phyloP scores from a whole-genome alignment of 2,888 invertebrate genomes.

The Melitaea athalia region DNA sequence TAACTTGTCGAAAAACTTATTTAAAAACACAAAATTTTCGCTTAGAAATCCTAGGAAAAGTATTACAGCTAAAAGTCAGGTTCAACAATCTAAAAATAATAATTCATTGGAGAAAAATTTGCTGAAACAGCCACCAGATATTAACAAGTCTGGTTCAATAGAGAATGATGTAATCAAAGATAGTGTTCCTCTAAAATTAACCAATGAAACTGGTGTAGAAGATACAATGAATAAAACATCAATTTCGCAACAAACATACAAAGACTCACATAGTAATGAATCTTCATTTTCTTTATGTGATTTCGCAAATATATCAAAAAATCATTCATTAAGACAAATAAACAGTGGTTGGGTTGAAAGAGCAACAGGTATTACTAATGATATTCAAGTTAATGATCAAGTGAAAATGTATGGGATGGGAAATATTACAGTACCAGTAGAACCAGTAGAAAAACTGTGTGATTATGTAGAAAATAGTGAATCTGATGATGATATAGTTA shows the following conservation, averaged over 20 bases:
- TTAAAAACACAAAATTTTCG: constrained; percentile 85
- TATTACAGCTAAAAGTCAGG: constrained; percentile 27
- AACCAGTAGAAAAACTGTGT: constrained; percentile 52
- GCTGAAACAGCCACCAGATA: not conserved
- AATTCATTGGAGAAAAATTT: constrained; percentile 40
- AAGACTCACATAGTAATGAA: constrained; percentile 18
- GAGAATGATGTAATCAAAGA: not conserved
- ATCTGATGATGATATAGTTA: constrained; percentile 78
- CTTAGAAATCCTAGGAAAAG: constrained; percentile 90
- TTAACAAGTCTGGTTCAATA: not conserved
- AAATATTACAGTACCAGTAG: constrained; percentile 54
- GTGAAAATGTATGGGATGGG: constrained; percentile 64
- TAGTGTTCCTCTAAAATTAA: not conserved
- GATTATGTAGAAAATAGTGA: constrained; percentile 90
- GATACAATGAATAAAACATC: not conserved
- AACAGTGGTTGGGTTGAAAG: constrained; percentile 75
- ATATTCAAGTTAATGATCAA: constrained; percentile 41
- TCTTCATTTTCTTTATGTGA: constrained; percentile 21
- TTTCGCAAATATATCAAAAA: constrained; percentile 43
- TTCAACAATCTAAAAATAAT: constrained; percentile 17
- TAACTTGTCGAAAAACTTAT: constrained; percentile 85
- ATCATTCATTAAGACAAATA: constrained; percentile 57
- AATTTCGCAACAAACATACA: not conserved
- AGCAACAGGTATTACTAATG: constrained; percentile 64
- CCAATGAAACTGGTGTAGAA: not conserved